phyloP scores from a whole-genome alignment of 2,113 vertebrate genomes.

The Chiloscyllium plagiosum region DNA sequence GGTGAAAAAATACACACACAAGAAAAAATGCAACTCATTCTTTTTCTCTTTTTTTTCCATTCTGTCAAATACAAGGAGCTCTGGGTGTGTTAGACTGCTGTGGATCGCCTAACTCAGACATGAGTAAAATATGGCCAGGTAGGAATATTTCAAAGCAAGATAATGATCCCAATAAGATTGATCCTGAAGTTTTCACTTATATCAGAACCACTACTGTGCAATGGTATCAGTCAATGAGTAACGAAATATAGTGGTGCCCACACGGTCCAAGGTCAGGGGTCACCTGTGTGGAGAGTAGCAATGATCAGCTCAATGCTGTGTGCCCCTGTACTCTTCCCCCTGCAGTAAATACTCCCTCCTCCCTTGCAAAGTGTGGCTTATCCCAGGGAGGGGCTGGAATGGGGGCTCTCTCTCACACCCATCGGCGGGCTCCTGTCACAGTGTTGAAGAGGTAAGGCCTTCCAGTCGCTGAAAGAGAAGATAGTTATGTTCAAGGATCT shows the following conservation, averaged over 20 bases:
- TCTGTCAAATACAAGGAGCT: neutral
- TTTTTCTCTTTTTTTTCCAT: neutral
- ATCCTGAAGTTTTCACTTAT: neutral
- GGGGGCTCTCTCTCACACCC: slow-evolving; percentile 45
- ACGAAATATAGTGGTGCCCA: neutral
- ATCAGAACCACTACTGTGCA: neutral
- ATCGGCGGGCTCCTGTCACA: slow-evolving; percentile 39
- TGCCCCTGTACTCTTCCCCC: neutral
- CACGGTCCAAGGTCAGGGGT: neutral
- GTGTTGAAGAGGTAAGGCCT: slow-evolving; percentile 50
- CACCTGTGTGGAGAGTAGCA: neutral
- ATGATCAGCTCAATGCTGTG: neutral
- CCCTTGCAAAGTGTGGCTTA: too few relatives aligned
- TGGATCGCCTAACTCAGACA: neutral
- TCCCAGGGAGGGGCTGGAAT: neutral
- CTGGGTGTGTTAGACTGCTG: neutral
- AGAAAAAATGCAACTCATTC: neutral
- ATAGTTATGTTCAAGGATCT: neutral
- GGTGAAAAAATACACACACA: too few relatives aligned
- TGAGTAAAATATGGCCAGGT: neutral
- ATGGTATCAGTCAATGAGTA: too few relatives aligned
- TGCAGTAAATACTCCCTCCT: too few relatives aligned
- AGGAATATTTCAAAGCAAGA: neutral
- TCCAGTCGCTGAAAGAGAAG: slow-evolving; percentile 44
- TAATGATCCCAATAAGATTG: neutral